These are phyloP conservation scores for Argopecten irradians DNA, from an alignment of 1,140 invertebrate genomes.

Conservation along the genomic window DNA sequence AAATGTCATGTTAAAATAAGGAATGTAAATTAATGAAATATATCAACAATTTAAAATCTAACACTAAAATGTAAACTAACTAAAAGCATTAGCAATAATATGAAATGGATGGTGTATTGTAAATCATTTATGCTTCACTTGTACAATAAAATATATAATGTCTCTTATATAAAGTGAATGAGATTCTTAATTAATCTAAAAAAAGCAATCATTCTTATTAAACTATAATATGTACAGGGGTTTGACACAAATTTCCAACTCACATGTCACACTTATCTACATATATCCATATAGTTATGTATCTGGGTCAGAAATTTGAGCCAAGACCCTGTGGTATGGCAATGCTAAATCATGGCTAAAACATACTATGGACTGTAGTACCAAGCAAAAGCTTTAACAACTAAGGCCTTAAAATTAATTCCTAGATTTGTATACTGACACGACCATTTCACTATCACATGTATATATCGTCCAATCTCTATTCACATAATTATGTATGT, in stretches of 20 bases:
- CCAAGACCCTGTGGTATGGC: too few relatives aligned
- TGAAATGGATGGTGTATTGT: background rate
- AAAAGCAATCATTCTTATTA: background rate
- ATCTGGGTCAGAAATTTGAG: too few relatives aligned
- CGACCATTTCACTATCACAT: too few relatives aligned
- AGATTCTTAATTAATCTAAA: background rate
- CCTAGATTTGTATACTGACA: too few relatives aligned
- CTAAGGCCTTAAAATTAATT: background rate
- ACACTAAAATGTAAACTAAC: background rate
- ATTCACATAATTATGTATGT: background rate
- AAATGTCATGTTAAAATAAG: too few relatives aligned
- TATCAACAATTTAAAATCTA: background rate
- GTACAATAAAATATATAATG: background rate
- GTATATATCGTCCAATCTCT: too few relatives aligned
- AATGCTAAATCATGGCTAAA: background rate
- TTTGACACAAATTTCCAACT: too few relatives aligned
- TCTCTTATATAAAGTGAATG: background rate
- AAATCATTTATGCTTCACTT: background rate
- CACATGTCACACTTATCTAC: too few relatives aligned
- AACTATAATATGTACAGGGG: too few relatives aligned
- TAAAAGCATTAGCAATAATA: constrained; percentile 5
- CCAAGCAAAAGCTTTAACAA: background rate
- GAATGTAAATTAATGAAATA: background rate
- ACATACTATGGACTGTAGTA: background rate
- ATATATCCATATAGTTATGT: too few relatives aligned